Base-by-base conservation (phyloP, 1,140 invertebrate species). In the Zaprionus africanus region DNA sequence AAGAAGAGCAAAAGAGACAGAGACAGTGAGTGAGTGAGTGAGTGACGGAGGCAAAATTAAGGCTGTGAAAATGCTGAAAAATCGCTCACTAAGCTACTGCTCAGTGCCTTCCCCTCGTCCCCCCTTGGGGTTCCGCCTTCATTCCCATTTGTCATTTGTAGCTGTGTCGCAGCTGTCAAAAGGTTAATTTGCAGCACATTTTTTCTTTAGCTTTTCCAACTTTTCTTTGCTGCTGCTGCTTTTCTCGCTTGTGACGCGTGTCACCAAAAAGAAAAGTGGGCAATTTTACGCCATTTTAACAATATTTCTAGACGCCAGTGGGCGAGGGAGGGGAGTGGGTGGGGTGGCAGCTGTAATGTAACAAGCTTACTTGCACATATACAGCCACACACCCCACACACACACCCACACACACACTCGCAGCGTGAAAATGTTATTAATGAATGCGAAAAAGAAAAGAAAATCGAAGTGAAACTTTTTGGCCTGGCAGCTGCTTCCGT, bases 271-370 rank as follows among this genome's bases (percentile, higher is more conserved):
- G 7, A 76, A 78, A 79, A 82, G 73, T 75, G 74, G 82, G 63
- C 81, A 91, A 91, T 91, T 91, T 91, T 82, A 91, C 88, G 88
- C 88, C 84, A 91, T 91, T 91, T 91, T 85, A 91, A 81, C 88
- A 85, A 90, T 90, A 82, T 85, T 80, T 74, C 64, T 73, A 72
- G 41, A 49, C 19, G 31, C 24, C 58, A 17, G 61, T 17, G 7
- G 6, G 41, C 38, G 38, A 11, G 31, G 2, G 11, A 9, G 7
- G 9, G 2, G 9, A 11, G 31, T 1, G 5, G n/a, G 5, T 2
- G 38, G 5, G 2, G 15, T 15, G 24, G 61, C 31, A 34, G 9
- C 31, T 34, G 63, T 49, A 57, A 54, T 64, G 49, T 62, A n/a
- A 5, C 38, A 51, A 62, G 60, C 34, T 51, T 51, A 62, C 26